Evolutionary conservation across 2,797 vertebrate species (phyloP).

Genomic region (Kryptolebias ocellatus): DNA sequence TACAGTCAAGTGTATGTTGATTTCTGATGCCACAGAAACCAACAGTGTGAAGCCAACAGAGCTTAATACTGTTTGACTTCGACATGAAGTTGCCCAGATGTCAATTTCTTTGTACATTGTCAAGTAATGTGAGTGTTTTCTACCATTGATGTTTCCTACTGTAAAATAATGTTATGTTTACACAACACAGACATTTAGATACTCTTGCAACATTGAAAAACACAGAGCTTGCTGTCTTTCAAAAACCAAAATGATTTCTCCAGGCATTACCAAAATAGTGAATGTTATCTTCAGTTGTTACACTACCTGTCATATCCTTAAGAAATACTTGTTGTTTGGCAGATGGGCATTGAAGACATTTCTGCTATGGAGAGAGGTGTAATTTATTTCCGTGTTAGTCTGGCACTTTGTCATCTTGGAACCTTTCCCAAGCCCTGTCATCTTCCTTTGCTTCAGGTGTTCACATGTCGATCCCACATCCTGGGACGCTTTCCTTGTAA

Average conservation of each 20-base stretch:
- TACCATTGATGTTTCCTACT: no score
- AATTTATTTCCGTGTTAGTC: conserved; percentile 42
- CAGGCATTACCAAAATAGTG: conserved; percentile 6
- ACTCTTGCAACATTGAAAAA: no score
- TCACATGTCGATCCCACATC: conserved; percentile 29
- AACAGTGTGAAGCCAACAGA: no score
- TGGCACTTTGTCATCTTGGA: conserved; percentile 24
- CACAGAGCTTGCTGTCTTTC: no score
- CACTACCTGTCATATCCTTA: conserved; percentile 46
- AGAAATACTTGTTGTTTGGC: conserved; percentile 48
- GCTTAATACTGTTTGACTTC: no score
- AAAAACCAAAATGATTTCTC: neutral
- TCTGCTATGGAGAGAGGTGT: conserved; percentile 16
- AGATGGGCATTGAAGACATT: conserved; percentile 36
- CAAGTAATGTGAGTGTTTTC: no score
- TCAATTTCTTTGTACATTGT: no score
- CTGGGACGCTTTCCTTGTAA: conserved; percentile 16
- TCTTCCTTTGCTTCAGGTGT: conserved; percentile 28
- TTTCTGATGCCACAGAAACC: no score
- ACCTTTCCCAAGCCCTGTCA: conserved; percentile 44
- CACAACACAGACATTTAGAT: no score
- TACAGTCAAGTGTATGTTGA: no score
- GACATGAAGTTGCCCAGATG: no score
- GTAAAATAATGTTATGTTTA: no score
- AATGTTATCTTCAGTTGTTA: conserved; percentile 35